Percentiles rank a stretch among this genome's conserved stretches.
Evolutionary conservation across 2,888 invertebrate genomes (phyloP).

Genomic region (Cistogaster globosa): DNA sequence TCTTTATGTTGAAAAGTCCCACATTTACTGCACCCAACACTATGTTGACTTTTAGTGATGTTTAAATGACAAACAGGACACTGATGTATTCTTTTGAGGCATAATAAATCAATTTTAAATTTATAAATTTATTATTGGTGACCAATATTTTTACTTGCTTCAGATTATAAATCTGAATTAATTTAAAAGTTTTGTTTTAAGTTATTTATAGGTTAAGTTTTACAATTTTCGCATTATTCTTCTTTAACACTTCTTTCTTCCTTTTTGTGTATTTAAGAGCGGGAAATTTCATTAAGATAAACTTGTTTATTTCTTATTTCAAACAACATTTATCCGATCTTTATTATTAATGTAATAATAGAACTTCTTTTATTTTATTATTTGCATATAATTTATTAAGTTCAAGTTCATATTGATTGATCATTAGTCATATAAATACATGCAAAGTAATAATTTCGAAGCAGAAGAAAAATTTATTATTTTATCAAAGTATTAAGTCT

Average conservation of each 20-base stretch:
- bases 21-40: not conserved
- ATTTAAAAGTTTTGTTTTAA: not conserved
- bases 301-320: too few relatives aligned
- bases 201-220: not conserved
- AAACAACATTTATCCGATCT: too few relatives aligned
- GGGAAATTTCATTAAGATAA: too few relatives aligned
- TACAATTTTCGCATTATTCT: not conserved
- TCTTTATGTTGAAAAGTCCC: too few relatives aligned
- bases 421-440: too few relatives aligned
- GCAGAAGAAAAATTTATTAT: too few relatives aligned
- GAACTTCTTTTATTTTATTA: too few relatives aligned
- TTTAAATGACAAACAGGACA: not conserved
- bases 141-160: not conserved
- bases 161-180: not conserved
- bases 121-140: not conserved
- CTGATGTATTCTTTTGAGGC: not conserved
- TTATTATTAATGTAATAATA: too few relatives aligned
- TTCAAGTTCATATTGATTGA: too few relatives aligned
- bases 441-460: too few relatives aligned
- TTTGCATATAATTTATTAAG: too few relatives aligned
- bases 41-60: not conserved
- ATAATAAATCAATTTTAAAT: not conserved
- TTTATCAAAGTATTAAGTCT: too few relatives aligned
- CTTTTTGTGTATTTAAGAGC: not conserved
- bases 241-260: not conserved